Base-by-base conservation (phyloP, 2,888 invertebrate genomes). In the Platycnemis pennipes region DNA sequence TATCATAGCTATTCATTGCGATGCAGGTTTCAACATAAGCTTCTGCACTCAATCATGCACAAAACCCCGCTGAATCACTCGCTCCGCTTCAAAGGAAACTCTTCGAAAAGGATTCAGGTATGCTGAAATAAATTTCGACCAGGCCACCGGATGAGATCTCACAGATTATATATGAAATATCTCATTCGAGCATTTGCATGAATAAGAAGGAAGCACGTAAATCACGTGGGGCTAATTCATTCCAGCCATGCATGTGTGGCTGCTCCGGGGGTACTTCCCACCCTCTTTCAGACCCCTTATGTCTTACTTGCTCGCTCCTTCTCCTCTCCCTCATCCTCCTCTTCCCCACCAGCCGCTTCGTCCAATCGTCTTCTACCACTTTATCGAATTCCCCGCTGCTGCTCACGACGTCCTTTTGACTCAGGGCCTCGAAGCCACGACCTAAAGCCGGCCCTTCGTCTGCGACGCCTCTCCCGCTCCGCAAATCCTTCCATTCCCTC, bases 301-400 rank as follows among this genome's bases (percentile, higher is more conserved):
- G 46, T 87, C 87, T 87, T 87, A 87, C 46, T 87, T 44, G n/a
- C 87, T 45, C 26, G 13, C 87, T 46, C 45, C 26, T 87, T 87
- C n/a, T n/a, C 87, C 45, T 37, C 13, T 77, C 77, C 13, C 77
- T 77, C 77, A 2, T 45, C 45, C 31, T 44, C 22, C 44, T 31
- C 31, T 77, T 63, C 77, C 37, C 49, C 37, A 13, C 13, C 37
- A 22, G 13, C 2, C 77, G 7, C n/a, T 45, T 26, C 46, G n/a
- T 7, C 87, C 87, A 87, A 87, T 87, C 26, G 26, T 26, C 87
- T 8, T 87, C 87, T 46, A n/a, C 87, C 87, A 87, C 13, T 87
- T 87, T 87, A 87, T 87, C 87, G 87, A 87, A 46, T 87, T 87
- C 46, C 46, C 87, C 31, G 49, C 77, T n/a, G 44, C 86, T 87